Conservation (phyloP, 2,113 vertebrate species). For the Nycticryphes semicollaris region DNA sequence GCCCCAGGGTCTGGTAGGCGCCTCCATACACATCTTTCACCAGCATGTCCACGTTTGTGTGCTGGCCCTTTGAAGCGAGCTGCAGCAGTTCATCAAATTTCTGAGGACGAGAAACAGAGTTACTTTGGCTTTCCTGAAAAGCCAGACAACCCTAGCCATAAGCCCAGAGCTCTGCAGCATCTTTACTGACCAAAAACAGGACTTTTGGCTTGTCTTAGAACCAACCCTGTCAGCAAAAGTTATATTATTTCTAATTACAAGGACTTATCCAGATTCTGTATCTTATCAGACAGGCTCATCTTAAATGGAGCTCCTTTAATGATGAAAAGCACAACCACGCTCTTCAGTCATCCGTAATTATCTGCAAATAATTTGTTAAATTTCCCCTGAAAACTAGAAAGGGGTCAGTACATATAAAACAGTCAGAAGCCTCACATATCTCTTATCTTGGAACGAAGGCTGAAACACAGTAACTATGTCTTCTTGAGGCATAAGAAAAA, state of each 20-base stretch:
- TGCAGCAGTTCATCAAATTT: constrained; percentile 96
- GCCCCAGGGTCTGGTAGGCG: constrained; percentile 88
- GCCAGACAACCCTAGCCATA: neutral
- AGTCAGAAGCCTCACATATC: neutral
- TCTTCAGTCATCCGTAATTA: neutral
- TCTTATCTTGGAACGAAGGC: neutral
- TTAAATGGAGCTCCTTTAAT: neutral
- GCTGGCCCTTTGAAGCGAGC: constrained; percentile 92
- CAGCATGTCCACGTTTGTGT: constrained; percentile 95
- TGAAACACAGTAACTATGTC: neutral
- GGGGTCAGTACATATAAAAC: neutral
- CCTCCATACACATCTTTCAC: constrained; percentile 97
- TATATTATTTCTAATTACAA: neutral
- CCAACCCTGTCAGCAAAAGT: neutral
- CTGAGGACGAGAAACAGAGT: constrained; percentile 67
- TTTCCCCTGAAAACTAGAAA: neutral
- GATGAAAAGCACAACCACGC: neutral
- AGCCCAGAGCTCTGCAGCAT: neutral
- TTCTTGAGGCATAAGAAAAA: neutral
- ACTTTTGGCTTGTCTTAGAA: neutral
- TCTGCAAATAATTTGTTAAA: neutral
- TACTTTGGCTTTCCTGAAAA: neutral
- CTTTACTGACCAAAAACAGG: neutral
- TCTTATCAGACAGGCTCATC: neutral
- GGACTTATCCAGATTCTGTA: neutral